These are phyloP conservation scores for Drosophila arawakana DNA, from an alignment of 1,140 invertebrate species.

Conservation along the genomic window DNA sequence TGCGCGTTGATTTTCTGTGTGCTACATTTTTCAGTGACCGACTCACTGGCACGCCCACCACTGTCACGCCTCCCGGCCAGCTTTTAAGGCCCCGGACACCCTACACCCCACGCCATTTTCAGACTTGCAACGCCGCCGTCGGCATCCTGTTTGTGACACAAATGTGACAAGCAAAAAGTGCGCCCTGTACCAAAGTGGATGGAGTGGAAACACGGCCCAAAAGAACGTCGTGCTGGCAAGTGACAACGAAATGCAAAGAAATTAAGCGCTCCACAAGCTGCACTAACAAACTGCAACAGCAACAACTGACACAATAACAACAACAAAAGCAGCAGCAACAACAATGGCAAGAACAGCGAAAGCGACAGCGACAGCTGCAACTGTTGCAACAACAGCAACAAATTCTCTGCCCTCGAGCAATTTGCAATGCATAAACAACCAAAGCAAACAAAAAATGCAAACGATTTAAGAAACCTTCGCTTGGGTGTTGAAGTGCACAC, in stretches of 20 bases:
- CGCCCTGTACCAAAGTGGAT: constrained; percentile 74
- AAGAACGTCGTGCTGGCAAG: constrained; percentile 41
- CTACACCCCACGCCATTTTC: background rate
- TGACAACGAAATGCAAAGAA: constrained; percentile 80
- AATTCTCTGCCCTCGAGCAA: constrained; percentile 30
- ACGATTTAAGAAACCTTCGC: constrained; percentile 32
- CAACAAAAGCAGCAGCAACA: background rate
- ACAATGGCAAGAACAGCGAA: constrained; percentile 12
- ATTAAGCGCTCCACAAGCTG: constrained; percentile 76
- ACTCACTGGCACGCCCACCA: constrained; percentile 46
- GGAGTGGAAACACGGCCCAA: constrained; percentile 67
- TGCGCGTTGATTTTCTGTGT: constrained; percentile 75
- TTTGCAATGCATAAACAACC: constrained; percentile 47
- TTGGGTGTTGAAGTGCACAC: constrained; percentile 3
- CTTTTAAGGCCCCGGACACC: background rate
- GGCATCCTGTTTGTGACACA: constrained; percentile 82
- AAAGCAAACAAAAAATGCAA: constrained; percentile 41
- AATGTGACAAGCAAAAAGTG: constrained; percentile 84
- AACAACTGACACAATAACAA: constrained; percentile 3
- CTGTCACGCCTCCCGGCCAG: constrained; percentile 30
- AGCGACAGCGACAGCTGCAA: constrained; percentile 21
- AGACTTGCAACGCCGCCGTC: constrained; percentile 25
- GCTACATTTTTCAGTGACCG: constrained; percentile 66
- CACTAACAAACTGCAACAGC: constrained; percentile 46
- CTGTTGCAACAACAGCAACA: constrained; percentile 14